Percentiles rank a stretch among this genome's conserved stretches.
Conservation (phyloP, 2,797 vertebrate genomes). For the Lycodopsis pacificus region DNA sequence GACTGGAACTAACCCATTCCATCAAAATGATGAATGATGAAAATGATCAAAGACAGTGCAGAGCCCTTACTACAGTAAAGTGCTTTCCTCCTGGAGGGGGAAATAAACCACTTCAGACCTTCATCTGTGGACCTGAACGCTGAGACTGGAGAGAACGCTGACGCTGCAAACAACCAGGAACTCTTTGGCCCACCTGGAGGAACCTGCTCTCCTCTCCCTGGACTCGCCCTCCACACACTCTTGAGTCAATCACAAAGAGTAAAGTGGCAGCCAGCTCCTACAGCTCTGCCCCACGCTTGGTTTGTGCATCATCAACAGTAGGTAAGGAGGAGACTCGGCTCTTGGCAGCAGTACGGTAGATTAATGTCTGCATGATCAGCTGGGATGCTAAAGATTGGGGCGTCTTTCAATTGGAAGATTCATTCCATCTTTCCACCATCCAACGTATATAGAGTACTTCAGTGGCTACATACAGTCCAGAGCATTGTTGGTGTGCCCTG, state of each 20-base stretch:
- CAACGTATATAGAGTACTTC: no score
- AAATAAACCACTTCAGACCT: no score
- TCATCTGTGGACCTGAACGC: no score
- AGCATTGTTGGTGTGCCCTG: constrained; percentile 13
- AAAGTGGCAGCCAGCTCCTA: no score
- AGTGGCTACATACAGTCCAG: neutral
- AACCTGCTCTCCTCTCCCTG: neutral
- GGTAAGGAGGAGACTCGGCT: no score
- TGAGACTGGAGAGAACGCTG: no score
- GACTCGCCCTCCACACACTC: no score
- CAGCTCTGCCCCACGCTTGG: no score
- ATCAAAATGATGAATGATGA: neutral
- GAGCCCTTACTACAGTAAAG: neutral
- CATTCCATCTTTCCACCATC: neutral
- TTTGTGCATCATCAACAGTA: no score
- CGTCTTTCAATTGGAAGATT: no score
- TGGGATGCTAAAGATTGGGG: neutral
- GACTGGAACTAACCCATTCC: neutral
- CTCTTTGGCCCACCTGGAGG: neutral
- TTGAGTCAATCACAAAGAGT: no score
- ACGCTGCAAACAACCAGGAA: neutral
- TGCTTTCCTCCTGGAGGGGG: no score
- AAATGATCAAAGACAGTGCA: neutral
- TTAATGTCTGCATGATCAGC: constrained; percentile 8
- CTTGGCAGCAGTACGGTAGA: neutral